These are phyloP conservation scores for Mesoclemmys tuberculata DNA, from an alignment of 2,113 vertebrate species.

Conservation along the genomic window DNA sequence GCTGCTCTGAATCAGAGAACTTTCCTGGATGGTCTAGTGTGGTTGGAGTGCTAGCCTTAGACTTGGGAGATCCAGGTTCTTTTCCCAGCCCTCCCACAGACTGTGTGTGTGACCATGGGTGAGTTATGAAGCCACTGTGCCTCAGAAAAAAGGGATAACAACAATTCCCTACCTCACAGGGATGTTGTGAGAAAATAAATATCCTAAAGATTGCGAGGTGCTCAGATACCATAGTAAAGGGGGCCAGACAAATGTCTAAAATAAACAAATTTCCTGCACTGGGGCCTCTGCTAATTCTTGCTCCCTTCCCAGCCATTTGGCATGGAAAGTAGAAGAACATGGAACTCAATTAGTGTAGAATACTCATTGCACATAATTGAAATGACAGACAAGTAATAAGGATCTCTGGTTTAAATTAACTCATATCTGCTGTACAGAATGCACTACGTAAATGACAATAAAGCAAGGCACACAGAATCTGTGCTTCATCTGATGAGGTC, in stretches of 20 bases:
- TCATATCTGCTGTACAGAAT: not conserved
- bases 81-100: not conserved
- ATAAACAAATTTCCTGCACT: not conserved
- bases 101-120: not conserved
- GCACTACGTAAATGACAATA: not conserved
- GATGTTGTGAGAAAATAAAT: not conserved
- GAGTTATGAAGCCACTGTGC: not conserved
- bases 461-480: not conserved
- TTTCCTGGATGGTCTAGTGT: not conserved
- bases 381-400: not conserved
- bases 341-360: not conserved
- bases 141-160: not conserved
- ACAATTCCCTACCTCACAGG: not conserved
- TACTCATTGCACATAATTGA: not conserved
- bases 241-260: not conserved
- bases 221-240: not conserved
- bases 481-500: not conserved
- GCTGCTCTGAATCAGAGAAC: not conserved
- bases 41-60: not conserved
- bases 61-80: not conserved
- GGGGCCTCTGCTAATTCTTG: not conserved
- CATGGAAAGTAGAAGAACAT: not conserved
- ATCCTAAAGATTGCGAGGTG: not conserved
- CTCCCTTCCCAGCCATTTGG: not conserved
- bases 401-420: not conserved